Percentiles rank a stretch among this genome's conserved stretches.
Evolutionary conservation across 2,113 vertebrate genomes (phyloP).

Genomic region (Ceratotherium simum): DNA sequence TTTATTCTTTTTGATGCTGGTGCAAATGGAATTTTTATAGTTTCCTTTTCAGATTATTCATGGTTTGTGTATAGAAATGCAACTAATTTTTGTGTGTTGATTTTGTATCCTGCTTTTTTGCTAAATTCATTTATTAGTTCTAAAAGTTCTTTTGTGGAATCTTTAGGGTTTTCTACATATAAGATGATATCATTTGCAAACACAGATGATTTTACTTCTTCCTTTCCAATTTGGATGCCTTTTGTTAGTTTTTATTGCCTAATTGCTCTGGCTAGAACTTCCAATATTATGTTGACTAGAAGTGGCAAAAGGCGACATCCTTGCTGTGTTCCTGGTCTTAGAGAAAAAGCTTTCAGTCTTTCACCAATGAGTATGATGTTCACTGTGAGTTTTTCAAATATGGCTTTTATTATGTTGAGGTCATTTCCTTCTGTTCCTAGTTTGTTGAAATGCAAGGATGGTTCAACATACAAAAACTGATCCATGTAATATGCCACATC

Average conservation of each 20-base stretch:
- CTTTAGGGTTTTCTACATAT: not conserved
- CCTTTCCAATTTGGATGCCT: not conserved
- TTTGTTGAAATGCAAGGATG: not conserved
- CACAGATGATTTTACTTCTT: not conserved
- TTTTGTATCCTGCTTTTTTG: not conserved
- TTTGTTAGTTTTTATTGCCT: not conserved
- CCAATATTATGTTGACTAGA: not conserved
- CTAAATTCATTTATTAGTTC: not conserved
- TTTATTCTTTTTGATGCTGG: not conserved
- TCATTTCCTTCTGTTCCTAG: not conserved
- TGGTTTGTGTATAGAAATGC: not conserved
- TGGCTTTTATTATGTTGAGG: not conserved
- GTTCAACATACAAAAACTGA: not conserved
- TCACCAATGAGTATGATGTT: not conserved
- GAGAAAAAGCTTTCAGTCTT: not conserved
- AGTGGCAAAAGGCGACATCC: not conserved
- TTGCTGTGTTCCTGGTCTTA: not conserved
- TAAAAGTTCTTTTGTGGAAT: not conserved
- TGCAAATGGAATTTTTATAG: not conserved
- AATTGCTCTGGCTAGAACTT: not conserved
- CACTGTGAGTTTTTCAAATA: not conserved
- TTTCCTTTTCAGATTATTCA: not conserved
- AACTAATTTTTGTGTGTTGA: not conserved
- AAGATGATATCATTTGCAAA: not conserved
- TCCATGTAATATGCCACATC: not conserved